Evolutionary conservation across 2,113 vertebrate species (phyloP).

Genomic region (Muntiacus reevesi): DNA sequence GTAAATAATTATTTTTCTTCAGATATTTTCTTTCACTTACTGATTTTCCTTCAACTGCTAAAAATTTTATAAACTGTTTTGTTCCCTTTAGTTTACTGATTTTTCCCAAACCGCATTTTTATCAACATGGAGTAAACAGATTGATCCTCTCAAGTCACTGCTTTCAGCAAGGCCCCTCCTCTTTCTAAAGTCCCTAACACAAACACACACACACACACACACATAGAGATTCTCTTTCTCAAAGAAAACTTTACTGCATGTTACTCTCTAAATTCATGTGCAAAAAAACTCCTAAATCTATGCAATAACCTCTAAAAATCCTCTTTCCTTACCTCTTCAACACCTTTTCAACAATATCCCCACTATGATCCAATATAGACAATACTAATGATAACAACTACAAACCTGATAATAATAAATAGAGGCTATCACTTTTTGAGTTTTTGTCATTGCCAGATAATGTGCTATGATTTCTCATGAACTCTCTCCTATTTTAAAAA

Average conservation of each 20-base stretch:
- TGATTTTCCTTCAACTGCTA: background rate
- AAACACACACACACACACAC: background rate
- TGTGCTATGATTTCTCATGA: background rate
- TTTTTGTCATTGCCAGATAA: background rate
- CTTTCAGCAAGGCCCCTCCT: background rate
- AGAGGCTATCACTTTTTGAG: background rate
- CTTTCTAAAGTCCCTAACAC: background rate
- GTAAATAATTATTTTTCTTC: background rate
- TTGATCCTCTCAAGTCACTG: background rate
- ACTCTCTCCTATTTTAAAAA: background rate
- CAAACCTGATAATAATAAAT: background rate
- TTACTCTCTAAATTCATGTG: background rate
- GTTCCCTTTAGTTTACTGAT: background rate
- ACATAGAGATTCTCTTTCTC: background rate
- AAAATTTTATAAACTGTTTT: background rate
- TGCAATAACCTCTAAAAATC: background rate
- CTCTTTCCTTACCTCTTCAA: background rate
- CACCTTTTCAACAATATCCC: background rate
- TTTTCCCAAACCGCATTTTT: background rate
- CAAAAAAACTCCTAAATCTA: background rate
- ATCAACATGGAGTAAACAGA: background rate
- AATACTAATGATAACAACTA: background rate
- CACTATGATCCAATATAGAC: background rate
- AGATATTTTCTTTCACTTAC: background rate
- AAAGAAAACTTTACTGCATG: background rate